These are phyloP conservation scores for Metellina segmentata DNA, from an alignment of 2,888 invertebrate genomes.

Conservation along the genomic window DNA sequence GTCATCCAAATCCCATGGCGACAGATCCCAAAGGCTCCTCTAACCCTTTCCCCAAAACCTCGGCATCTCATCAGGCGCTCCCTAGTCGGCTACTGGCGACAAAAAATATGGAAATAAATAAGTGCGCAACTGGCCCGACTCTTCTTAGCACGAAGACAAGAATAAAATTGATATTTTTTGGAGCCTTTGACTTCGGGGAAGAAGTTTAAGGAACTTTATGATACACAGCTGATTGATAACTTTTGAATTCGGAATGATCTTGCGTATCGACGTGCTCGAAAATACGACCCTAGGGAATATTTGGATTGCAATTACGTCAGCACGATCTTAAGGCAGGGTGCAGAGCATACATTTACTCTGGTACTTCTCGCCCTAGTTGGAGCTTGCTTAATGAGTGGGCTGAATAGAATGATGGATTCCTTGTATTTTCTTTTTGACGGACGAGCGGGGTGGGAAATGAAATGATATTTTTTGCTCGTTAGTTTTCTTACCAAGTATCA, in stretches of 20 bases:
- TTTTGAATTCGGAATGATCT: slow-evolving; percentile 67
- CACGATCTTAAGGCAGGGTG: not conserved
- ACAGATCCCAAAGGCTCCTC: slow-evolving; percentile 54
- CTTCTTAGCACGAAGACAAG: slow-evolving; percentile 49
- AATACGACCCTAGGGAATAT: slow-evolving; percentile 15
- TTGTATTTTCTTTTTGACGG: too few relatives aligned
- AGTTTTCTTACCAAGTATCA: too few relatives aligned
- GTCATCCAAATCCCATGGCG: slow-evolving; percentile 67
- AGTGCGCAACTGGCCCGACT: not conserved
- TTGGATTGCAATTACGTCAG: slow-evolving; percentile 39
- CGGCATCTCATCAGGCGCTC: slow-evolving; percentile 48
- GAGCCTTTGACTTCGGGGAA: slow-evolving; percentile 60
- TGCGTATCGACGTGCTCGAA: slow-evolving; percentile 21
- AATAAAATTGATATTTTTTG: slow-evolving; percentile 71
- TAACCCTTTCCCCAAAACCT: slow-evolving; percentile 61
- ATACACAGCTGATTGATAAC: slow-evolving; percentile 62
- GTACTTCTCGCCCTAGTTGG: not conserved
- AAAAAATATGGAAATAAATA: slow-evolving; percentile 37
- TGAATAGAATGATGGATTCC: too few relatives aligned
- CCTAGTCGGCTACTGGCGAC: not conserved
- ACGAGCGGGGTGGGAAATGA: too few relatives aligned
- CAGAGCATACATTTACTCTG: not conserved
- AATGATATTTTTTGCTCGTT: too few relatives aligned
- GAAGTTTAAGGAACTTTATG: slow-evolving; percentile 61
- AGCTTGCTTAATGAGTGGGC: too few relatives aligned